phyloP scores from a whole-genome alignment of 2,888 invertebrate species.

The Acholoe squamosa region DNA sequence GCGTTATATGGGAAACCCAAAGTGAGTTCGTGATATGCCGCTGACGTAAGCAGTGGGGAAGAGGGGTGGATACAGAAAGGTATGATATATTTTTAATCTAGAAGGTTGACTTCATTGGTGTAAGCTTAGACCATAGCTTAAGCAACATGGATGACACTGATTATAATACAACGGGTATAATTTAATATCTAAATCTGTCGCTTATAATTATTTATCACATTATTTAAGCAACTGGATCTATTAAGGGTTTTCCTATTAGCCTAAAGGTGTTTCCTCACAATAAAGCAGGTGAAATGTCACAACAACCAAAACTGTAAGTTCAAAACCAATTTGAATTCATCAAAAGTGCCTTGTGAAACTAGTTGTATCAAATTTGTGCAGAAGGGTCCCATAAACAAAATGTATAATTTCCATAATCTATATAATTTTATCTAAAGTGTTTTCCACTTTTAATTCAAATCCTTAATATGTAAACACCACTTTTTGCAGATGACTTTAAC shows the following conservation, averaged over 20 bases:
- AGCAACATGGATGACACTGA: constrained; percentile 16
- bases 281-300: neutral
- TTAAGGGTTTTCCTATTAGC: too few species aligned
- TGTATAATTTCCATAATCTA: neutral
- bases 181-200: too few species aligned
- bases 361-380: too few species aligned
- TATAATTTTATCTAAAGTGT: neutral
- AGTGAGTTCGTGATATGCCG: neutral
- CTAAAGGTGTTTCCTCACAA: neutral
- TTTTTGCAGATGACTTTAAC: neutral
- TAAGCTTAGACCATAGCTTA: constrained; percentile 16
- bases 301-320: neutral
- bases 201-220: too few species aligned
- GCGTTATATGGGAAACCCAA: neutral
- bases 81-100: neutral
- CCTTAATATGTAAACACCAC: neutral
- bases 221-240: neutral
- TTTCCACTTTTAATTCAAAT: neutral
- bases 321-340: constrained; percentile 1
- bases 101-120: constrained; percentile 10
- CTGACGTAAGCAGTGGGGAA: constrained; percentile 19
- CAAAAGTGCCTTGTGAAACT: neutral
- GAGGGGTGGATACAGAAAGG: neutral
- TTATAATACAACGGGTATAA: constrained; percentile 12
- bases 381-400: neutral